phyloP scores from a whole-genome alignment of 1,140 invertebrate genomes.

The Drosophila watanabei region DNA sequence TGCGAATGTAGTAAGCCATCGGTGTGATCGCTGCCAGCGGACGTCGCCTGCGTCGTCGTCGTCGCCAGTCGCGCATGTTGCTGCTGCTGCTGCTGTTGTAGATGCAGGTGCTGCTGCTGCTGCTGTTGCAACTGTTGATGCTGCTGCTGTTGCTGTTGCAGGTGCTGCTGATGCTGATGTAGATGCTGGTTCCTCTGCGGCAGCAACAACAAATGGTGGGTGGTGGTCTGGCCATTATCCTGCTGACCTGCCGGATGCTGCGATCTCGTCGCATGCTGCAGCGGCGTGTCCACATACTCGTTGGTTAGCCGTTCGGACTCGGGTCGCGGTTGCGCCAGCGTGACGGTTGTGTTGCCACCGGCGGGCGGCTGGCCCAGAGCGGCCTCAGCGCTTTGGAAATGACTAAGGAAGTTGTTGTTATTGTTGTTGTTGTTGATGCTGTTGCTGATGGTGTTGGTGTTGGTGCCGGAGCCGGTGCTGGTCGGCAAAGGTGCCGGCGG shows the following conservation, averaged over 20 bases:
- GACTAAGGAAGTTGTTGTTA: constrained; percentile 83
- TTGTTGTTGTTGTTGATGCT: constrained; percentile 75
- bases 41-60: constrained; percentile 52
- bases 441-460: constrained; percentile 59
- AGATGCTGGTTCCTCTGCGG: constrained; percentile 71
- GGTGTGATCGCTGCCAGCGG: constrained; percentile 65
- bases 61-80: constrained; percentile 67
- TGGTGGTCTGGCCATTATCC: constrained; percentile 82
- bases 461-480: constrained; percentile 51
- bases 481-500: constrained; percentile 66
- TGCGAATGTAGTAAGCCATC: constrained; percentile 85
- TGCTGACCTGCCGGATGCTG: constrained; percentile 78
- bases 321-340: constrained; percentile 91
- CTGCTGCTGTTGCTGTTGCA: constrained; percentile 36
- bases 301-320: constrained; percentile 92
- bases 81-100: constrained; percentile 35
- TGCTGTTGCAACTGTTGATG: constrained; percentile 52
- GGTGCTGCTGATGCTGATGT: constrained; percentile 63
- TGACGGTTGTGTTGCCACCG: constrained; percentile 82
- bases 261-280: constrained; percentile 76
- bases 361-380: constrained; percentile 70
- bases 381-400: constrained; percentile 82
- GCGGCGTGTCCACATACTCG: constrained; percentile 94
- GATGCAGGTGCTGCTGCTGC: constrained; percentile 26
- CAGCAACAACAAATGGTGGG: constrained; percentile 78